A percentile compares a stretch with the other conserved stretches of the same genome.
Conservation (phyloP, 2,888 invertebrate species). For the Sinelater perroti region DNA sequence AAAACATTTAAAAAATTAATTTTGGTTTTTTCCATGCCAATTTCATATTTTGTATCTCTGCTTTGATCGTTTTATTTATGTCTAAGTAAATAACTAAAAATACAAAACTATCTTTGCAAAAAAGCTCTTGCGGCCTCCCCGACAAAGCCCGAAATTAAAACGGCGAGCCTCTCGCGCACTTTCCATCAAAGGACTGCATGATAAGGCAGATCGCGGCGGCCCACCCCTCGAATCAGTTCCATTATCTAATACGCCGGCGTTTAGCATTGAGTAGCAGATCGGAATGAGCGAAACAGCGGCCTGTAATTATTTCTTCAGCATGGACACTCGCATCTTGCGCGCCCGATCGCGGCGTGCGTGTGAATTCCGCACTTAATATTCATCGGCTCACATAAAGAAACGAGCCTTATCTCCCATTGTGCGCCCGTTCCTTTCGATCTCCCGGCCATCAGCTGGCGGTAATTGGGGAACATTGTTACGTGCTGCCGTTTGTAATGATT, state of each 20-base stretch:
- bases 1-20: too few species aligned
- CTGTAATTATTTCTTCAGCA: slow-evolving; percentile 60
- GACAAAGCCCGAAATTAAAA: slow-evolving; percentile 16
- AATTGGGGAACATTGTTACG: not conserved
- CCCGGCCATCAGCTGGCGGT: slow-evolving; percentile 9
- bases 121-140: too few species aligned
- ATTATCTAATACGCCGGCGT: slow-evolving; percentile 47
- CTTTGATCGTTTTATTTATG: too few species aligned
- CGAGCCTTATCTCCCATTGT: slow-evolving; percentile 16
- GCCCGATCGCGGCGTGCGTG: slow-evolving; percentile 34
- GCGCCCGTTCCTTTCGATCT: slow-evolving; percentile 16
- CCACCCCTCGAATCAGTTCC: slow-evolving; percentile 48
- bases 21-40: too few species aligned
- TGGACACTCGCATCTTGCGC: slow-evolving; percentile 39
- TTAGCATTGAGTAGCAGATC: slow-evolving; percentile 53
- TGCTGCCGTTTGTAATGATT: not conserved
- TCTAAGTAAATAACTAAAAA: too few species aligned
- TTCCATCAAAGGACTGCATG: slow-evolving; percentile 39
- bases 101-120: too few species aligned
- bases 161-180: not conserved
- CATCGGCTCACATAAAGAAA: slow-evolving; percentile 28
- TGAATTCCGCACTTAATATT: slow-evolving; percentile 31
- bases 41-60: too few species aligned
- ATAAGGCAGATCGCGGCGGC: slow-evolving; percentile 47
- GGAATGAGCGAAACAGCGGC: slow-evolving; percentile 55